Conservation (phyloP, 2,888 invertebrate species). For the Prosopocoilus inquinatus region DNA sequence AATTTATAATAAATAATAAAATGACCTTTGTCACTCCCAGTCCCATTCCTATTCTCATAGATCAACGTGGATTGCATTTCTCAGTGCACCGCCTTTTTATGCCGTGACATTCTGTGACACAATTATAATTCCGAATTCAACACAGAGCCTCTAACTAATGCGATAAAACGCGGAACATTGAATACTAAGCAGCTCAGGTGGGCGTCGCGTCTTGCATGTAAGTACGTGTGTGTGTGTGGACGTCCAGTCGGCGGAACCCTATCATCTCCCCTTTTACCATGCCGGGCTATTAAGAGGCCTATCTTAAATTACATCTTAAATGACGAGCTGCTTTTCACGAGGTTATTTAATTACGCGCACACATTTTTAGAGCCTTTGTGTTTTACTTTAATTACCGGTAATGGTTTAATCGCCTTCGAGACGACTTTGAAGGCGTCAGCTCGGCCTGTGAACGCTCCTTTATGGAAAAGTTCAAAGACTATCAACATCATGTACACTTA, state of each 20-base stretch:
- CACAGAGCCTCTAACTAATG: slow-evolving; percentile 12
- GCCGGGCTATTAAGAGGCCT: no score
- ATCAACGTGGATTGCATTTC: slow-evolving; percentile 1
- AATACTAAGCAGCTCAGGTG: slow-evolving; percentile 13
- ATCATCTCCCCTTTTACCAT: no score
- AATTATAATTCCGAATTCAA: slow-evolving; percentile 4
- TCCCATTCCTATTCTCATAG: neutral
- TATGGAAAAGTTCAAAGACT: no score
- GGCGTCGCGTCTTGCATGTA: slow-evolving; percentile 11
- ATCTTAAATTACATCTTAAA: neutral
- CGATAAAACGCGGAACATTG: slow-evolving; percentile 14
- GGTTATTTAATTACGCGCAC: neutral
- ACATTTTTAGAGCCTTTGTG: slow-evolving; percentile 1
- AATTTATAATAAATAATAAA: no score
- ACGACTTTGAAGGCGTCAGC: no score
- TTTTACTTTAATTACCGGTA: neutral
- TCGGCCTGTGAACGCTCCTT: no score
- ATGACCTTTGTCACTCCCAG: neutral
- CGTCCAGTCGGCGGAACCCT: neutral
- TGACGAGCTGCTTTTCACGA: neutral
- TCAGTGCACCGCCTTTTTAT: neutral
- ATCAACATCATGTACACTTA: no score
- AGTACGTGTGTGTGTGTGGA: slow-evolving; percentile 4
- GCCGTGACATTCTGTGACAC: slow-evolving; percentile 2
- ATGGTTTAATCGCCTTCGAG: no score